Evolutionary conservation across 2,888 invertebrate genomes (phyloP), one percentile per base, ranked within the genome.

Genomic region (Ectobius pallidus): DNA sequence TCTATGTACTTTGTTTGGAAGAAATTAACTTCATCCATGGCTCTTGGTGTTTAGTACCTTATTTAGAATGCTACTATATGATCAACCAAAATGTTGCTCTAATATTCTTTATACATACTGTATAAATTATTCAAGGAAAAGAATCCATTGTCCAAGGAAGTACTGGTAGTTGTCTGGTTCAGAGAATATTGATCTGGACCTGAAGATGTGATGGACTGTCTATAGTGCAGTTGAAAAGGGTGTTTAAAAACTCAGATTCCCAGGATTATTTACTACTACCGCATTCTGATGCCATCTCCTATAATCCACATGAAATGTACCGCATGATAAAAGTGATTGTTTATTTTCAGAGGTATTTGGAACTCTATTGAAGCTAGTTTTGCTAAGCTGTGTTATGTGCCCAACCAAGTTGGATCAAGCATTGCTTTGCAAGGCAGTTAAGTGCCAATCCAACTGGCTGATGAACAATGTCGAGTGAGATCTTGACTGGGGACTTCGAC

Each of bases 291-390:
- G 70, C 58, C 58, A 58, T n/a, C 18, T 61, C n/a, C n/a, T n/a
- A n/a, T n/a, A n/a, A n/a, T n/a, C n/a, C n/a, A n/a, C n/a, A n/a
- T n/a, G n/a, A n/a, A 69, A 55, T 20, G n/a, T 32, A 69, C 22
- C 22, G 34, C 49, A 69, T 25, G 39, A 69, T n/a, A 30, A 52
- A 49, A 46, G 49, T 68, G 46, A 42, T 22, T 70, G 70, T 70
- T 61, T 70, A 70, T 70, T 70, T 70, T 70, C 58, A 42, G 55
- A 69, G 55, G 49, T 20, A 69, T 52, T 70, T 70, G 62, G 62
- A 61, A 68, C 30, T 42, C 39, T 55, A 20, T 69, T 58, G 58
- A 69, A 70, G 42, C 42, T 70, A 61, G 58, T 70, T 70, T 70
- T 71, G 52, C 34, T 71, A 71, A 30, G 34, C 63, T 49, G 70